Base-by-base conservation (phyloP, 1,140 invertebrate genomes). In the Heliconius congener region DNA sequence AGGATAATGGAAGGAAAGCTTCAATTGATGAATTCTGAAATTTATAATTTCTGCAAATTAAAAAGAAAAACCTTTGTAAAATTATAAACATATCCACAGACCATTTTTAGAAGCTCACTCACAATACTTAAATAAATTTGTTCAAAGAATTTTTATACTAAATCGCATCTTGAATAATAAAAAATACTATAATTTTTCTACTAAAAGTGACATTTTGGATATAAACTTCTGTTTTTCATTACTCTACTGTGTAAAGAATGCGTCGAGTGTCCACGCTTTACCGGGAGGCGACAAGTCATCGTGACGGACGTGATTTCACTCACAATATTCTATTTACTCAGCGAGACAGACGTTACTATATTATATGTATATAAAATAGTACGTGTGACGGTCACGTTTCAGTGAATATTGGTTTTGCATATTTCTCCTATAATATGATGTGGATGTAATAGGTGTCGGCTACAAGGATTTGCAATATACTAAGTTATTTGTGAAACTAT, bases 241-340 rank as follows among this genome's bases (percentile, higher is more conserved):
- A 66, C 27, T 66, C 60, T 72, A 72, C 71, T 72, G 71, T 39
- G 34, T 72, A 66, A 66, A 66, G 60, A 66, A 66, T 66, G 60
- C 60, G 55, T 57, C n/a, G 55, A 60, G 60, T 66, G 60, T 27
- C 60, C 60, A 30, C 23, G 60, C 60, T 30, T 60, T 60, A 30
- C 60, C 60, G 60, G 60, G 27, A 66, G 60, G 60, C 60, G 60
- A 66, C 60, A 66, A 66, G 60, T 66, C 60, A 66, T 66, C 60
- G 60, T 66, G 60, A 60, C 19, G 19, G 55, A 66, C 60, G 60
- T 66, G 60, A 66, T 66, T 66, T 66, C 60, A 66, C 60, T 66
- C 60, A 66, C 60, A 66, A 66, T 66, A 66, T 66, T 60, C 60
- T 66, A 66, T 66, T 66, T 66, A 66, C 60, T 13, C 60, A 11